Percentiles rank a stretch among this genome's conserved stretches.
Evolutionary conservation across 2,797 vertebrate genomes (phyloP).

Genomic region (Megaceryle alcyon): DNA sequence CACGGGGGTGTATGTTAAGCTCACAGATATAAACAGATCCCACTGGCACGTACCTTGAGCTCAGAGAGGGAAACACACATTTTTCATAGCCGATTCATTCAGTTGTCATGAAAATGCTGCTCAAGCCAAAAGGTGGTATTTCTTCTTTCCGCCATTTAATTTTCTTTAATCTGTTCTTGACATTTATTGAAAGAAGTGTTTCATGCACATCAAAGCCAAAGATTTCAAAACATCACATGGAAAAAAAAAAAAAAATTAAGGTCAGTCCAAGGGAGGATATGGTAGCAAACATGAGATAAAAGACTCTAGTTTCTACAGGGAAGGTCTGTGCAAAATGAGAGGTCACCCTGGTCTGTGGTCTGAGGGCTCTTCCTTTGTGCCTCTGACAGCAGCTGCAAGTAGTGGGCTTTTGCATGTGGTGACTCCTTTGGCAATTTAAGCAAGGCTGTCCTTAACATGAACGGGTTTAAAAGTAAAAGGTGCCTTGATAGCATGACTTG

Average conservation of each 20-base stretch:
- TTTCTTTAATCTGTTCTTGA: slow-evolving; percentile 61
- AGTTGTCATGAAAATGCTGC: slow-evolving; percentile 7
- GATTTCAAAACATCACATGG: slow-evolving; percentile 38
- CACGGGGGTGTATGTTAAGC: not conserved
- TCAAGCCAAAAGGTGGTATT: slow-evolving; percentile 36
- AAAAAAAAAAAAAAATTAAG: slow-evolving; percentile 1
- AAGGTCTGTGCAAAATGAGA: not conserved
- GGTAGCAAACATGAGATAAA: slow-evolving; percentile 23
- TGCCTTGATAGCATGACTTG: not conserved
- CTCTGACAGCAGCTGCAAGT: not conserved
- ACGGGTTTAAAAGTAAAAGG: not conserved
- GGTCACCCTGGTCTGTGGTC: not conserved
- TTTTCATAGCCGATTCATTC: slow-evolving; percentile 16
- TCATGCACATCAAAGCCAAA: slow-evolving; percentile 37
- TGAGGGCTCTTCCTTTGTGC: not conserved
- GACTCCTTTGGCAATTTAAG: not conserved
- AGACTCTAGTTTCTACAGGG: not conserved
- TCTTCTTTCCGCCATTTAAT: slow-evolving; percentile 22
- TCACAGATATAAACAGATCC: slow-evolving; percentile 21
- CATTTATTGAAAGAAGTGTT: slow-evolving; percentile 56
- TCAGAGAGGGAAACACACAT: not conserved
- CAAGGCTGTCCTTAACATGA: not conserved
- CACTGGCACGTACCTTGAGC: slow-evolving; percentile 2
- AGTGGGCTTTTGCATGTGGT: not conserved
- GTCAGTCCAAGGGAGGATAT: not conserved